These are phyloP conservation scores for Cephus pulcher DNA, from an alignment of 2,888 invertebrate genomes.

Conservation along the genomic window DNA sequence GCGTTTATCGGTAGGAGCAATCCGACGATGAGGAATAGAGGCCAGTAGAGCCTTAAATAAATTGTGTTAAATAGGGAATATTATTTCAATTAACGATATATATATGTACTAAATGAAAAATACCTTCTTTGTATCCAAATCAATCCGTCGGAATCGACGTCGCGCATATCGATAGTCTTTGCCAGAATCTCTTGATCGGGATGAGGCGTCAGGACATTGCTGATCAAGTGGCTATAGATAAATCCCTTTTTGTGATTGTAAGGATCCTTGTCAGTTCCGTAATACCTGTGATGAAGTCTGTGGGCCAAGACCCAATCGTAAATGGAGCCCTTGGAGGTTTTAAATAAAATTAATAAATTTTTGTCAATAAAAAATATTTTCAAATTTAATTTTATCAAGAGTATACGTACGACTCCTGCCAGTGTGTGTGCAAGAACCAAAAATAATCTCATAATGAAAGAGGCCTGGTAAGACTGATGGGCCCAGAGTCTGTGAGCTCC, in stretches of 20 bases:
- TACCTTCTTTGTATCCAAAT: constrained; percentile 87
- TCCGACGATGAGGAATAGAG: constrained; percentile 75
- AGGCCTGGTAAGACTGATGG: constrained; percentile 86
- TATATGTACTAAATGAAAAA: constrained; percentile 19
- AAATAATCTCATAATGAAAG: constrained; percentile 75
- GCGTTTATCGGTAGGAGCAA: constrained; percentile 80
- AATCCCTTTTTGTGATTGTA: constrained; percentile 85
- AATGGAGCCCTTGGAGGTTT: constrained; percentile 76
- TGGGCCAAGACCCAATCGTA: constrained; percentile 88
- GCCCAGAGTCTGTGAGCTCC: constrained; percentile 96
- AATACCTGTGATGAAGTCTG: constrained; percentile 83
- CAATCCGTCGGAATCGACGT: constrained; percentile 80
- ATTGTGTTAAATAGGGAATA: constrained; percentile 1
- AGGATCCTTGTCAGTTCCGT: constrained; percentile 83
- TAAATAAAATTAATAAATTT: not conserved
- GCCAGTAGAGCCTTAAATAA: constrained; percentile 76
- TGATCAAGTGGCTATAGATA: constrained; percentile 81
- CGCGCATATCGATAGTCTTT: constrained; percentile 80
- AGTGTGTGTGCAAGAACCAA: constrained; percentile 87
- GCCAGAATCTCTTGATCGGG: constrained; percentile 75
- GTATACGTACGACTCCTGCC: constrained; percentile 83
- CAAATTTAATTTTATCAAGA: not conserved
- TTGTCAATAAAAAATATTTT: not conserved
- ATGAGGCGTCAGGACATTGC: constrained; percentile 76
- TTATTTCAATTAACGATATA: not conserved